These are phyloP conservation scores for Aproaerema taeniolella DNA, from an alignment of 2,888 invertebrate genomes.

Conservation along the genomic window DNA sequence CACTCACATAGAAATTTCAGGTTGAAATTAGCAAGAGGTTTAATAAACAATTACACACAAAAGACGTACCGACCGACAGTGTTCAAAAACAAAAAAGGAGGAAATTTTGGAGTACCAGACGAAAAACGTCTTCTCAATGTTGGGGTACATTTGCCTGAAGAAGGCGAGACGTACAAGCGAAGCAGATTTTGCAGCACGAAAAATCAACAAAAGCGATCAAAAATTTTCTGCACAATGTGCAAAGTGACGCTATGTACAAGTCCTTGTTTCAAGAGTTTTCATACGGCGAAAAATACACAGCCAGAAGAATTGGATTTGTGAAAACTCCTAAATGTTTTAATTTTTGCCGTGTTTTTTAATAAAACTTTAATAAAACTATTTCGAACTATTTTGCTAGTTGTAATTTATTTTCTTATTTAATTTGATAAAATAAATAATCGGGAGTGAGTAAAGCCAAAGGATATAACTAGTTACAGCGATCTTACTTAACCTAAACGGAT, in stretches of 20 bases:
- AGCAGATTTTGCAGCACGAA: constrained; percentile 18
- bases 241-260: constrained; percentile 20
- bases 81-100: constrained; percentile 20
- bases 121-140: constrained; percentile 15
- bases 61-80: background rate
- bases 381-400: background rate
- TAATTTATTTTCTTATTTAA: constrained; percentile 1
- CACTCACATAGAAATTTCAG: constrained; percentile 13
- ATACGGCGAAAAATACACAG: constrained; percentile 6
- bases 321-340: constrained; percentile 3
- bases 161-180: constrained; percentile 15
- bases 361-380: constrained; percentile 1
- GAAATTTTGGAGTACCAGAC: constrained; percentile 16
- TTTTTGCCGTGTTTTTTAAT: background rate
- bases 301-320: constrained; percentile 2
- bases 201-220: constrained; percentile 13
- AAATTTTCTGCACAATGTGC: constrained; percentile 13
- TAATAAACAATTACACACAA: constrained; percentile 10
- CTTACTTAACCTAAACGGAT: background rate
- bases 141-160: constrained; percentile 16
- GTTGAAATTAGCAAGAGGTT: constrained; percentile 13
- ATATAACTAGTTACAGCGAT: background rate
- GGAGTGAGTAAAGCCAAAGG: background rate
- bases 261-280: constrained; percentile 19
- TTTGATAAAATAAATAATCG: background rate